Base-by-base conservation (phyloP, 2,888 invertebrate genomes). In the Drosophila kokeensis region DNA sequence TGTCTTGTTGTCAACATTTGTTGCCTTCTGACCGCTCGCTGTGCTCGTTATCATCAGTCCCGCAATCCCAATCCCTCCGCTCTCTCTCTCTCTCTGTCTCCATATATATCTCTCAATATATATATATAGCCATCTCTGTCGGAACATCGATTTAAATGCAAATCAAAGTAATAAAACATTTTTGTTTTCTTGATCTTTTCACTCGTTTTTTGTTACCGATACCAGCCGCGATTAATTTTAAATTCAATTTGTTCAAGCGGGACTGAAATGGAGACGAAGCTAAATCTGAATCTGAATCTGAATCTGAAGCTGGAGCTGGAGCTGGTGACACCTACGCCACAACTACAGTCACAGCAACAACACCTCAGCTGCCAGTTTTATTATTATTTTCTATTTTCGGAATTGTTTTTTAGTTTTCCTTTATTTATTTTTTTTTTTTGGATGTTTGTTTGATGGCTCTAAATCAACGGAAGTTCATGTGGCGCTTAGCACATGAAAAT, bases 81-180 rank as follows among this genome's bases (percentile, higher is more conserved):
- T 24, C 32, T 10, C 42, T 49, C 49, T 30, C 18, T 50, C 11
- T 45, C 52, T 49, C 42, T 21, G 49, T 11, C 52, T 50, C 36
- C 48, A 49, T 30, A 36, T 40, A 36, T 61, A 27, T 42, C 32
- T 29, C 32, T 53, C 65, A 73, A 65, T 63, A 69, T 50, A 29
- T 50, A 62, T 24, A 79, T 78, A 75, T 65, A 79, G 70, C 30
- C 71, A 71, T 70, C 70, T 64, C 67, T 13, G 71, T 63, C 60
- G 71, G 68, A 78, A 87, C 82, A 87, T 81, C 91, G 88, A 91
- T 91, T 91, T 90, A 91, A 91, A 91, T 91, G 91, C 91, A 91
- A 91, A 91, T 91, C 90, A 91, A 90, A 87, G 87, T 90, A 91
- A 91, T 91, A 91, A 86, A 86, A 86, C 87, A 87, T 87, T 73